Percentiles rank a stretch among this genome's conserved stretches.
phyloP scores from a whole-genome alignment of 1,140 invertebrate species.

The Cotesia glomerata region DNA sequence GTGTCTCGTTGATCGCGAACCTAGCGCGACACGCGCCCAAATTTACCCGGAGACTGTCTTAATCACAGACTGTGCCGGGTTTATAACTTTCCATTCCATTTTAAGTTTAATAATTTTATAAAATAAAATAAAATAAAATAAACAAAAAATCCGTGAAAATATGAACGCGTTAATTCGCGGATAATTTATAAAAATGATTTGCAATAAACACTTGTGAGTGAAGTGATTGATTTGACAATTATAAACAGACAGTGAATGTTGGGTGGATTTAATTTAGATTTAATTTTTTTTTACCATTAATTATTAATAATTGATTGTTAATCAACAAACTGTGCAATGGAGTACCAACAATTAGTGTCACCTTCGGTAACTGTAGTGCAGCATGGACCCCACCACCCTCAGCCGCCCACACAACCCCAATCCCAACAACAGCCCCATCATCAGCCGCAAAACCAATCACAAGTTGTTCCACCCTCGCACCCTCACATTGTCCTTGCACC shows the following conservation, averaged over 20 bases:
- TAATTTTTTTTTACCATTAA: too few relatives aligned
- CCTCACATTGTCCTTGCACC: slow-evolving; percentile 57
- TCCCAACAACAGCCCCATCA: slow-evolving; percentile 44
- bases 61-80: background rate
- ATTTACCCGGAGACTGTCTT: slow-evolving; percentile 5
- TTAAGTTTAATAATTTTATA: background rate
- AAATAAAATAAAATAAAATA: background rate
- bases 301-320: slow-evolving; percentile 36
- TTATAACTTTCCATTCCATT: background rate
- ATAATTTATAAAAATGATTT: too few relatives aligned
- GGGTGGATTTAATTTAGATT: too few relatives aligned
- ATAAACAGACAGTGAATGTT: too few relatives aligned
- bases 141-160: too few relatives aligned
- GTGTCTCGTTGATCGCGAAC: slow-evolving; percentile 56
- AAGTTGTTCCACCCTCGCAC: slow-evolving; percentile 47
- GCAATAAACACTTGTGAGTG: too few relatives aligned
- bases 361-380: slow-evolving; percentile 53
- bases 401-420: slow-evolving; percentile 35
- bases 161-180: too few relatives aligned
- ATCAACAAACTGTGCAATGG: slow-evolving; percentile 52
- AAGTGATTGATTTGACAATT: too few relatives aligned
- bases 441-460: slow-evolving; percentile 41
- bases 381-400: slow-evolving; percentile 49
- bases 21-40: slow-evolving; percentile 41
- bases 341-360: slow-evolving; percentile 61